Evolutionary conservation across 2,113 vertebrate genomes (phyloP), one percentile per base, ranked within the genome.

Genomic region (Chionis minor): DNA sequence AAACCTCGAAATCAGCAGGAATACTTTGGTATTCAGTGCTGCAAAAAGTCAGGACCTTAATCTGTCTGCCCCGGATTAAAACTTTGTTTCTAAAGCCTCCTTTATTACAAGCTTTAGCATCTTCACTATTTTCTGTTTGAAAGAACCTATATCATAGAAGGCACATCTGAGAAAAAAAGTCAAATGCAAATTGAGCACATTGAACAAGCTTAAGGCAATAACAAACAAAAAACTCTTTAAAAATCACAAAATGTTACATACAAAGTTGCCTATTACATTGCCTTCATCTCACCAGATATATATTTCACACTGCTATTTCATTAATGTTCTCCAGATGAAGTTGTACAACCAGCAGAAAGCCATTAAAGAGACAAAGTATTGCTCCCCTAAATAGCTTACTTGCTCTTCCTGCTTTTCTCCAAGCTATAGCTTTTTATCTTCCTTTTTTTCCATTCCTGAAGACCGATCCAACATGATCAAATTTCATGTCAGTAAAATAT

Each of bases 341-440:
- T 33, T 87, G 61, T 94, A 79, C 52, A 42, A 75, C 69, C 83
- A 79, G 44, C 40, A 94, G 61, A 96, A 93, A 94, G 85, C 24
- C 86, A 66, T 92, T 95, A 81, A 81, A 58, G 45, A 94, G 83
- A 91, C 35, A 75, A 96, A 96, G 49, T 49, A 75, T 61, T 67
- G n/a, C 77, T 72, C 8, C 2, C 0, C 28, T 81, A 44, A 86
- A 91, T 63, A 78, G 40, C 16, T 81, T 91, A 27, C 13, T 94
- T 87, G 56, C 22, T 89, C 69, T 86, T 96, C 71, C 27, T 86
- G 52, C 21, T 81, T 79, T 14, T 75, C 61, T 90, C 30, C 38
- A 62, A 87, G 49, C 35, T 61, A 55, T 5, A 75, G 22, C 2
- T 78, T 91, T 79, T 82, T 73, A 51, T 59, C 44, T 59, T 90